phyloP scores from a whole-genome alignment of 2,888 invertebrate species.

The Maniola hyperantus region DNA sequence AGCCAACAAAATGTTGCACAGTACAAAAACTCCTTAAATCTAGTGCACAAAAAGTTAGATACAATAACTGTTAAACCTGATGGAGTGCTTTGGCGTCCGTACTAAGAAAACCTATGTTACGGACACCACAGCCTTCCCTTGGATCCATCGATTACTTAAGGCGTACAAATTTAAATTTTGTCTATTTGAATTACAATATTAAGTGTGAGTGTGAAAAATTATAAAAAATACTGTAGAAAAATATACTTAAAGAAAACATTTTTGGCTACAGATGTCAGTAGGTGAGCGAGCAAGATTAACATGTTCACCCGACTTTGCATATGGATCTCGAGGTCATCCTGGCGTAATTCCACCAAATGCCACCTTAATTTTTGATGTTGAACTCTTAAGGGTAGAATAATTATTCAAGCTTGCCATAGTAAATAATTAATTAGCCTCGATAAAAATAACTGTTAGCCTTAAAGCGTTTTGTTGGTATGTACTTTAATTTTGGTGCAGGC shows the following conservation, averaged over 20 bases:
- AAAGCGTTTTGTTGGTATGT: not conserved
- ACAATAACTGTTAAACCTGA: too few relatives aligned
- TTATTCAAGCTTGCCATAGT: slow-evolving; percentile 36
- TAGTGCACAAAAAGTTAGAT: too few relatives aligned
- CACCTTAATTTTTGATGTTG: slow-evolving; percentile 97
- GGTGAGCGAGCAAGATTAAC: slow-evolving; percentile 96
- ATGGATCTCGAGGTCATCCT: slow-evolving; percentile 95
- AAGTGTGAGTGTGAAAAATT: too few relatives aligned
- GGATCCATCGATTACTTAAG: too few relatives aligned
- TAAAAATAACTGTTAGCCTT: slow-evolving; percentile 5
- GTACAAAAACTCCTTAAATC: too few relatives aligned
- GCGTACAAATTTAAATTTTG: too few relatives aligned
- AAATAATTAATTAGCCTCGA: slow-evolving; percentile 8
- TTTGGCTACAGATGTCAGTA: slow-evolving; percentile 89
- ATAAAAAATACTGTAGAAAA: too few relatives aligned
- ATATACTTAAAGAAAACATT: not conserved
- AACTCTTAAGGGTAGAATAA: slow-evolving; percentile 93
- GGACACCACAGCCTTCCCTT: too few relatives aligned
- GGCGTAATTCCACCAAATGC: slow-evolving; percentile 98
- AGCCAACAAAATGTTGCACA: too few relatives aligned
- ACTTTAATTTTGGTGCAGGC: not conserved
- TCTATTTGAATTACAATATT: too few relatives aligned
- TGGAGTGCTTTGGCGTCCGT: too few relatives aligned
- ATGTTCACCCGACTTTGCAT: slow-evolving; percentile 97
- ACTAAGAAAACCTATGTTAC: too few relatives aligned